These are phyloP conservation scores for Lagria hirta DNA, from an alignment of 2,888 invertebrate species.

Conservation along the genomic window DNA sequence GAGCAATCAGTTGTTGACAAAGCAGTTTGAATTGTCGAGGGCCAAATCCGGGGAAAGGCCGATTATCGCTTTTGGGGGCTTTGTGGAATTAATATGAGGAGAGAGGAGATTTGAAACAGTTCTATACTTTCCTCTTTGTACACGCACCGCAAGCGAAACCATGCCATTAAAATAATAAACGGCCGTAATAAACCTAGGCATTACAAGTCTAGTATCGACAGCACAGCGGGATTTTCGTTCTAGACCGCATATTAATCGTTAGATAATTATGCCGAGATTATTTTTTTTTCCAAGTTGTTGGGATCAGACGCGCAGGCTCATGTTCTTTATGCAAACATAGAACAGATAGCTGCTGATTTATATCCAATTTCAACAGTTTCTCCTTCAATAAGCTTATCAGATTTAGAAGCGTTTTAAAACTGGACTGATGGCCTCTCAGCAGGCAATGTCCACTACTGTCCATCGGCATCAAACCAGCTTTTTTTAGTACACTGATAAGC, in stretches of 20 bases:
- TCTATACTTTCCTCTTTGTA: too few species aligned
- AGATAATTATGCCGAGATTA: conserved; percentile 46
- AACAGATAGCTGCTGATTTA: conserved; percentile 39
- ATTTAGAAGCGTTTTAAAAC: too few species aligned
- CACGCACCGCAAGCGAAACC: conserved; percentile 45
- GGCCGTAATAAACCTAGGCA: conserved; percentile 49
- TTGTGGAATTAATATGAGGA: conserved; percentile 43
- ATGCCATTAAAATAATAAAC: conserved; percentile 52
- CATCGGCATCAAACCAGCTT: too few species aligned
- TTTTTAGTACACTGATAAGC: too few species aligned
- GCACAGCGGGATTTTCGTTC: conserved; percentile 46
- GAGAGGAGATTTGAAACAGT: conserved; percentile 32
- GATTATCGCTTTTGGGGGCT: conserved; percentile 25
- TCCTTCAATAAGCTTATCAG: too few species aligned
- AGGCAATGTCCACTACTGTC: too few species aligned
- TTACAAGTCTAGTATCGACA: conserved; percentile 50
- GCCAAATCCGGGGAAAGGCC: conserved; percentile 29
- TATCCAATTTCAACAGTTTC: conserved; percentile 13
- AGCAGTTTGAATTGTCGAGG: conserved; percentile 27
- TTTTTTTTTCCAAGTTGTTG: conserved; percentile 35
- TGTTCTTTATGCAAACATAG: conserved; percentile 41
- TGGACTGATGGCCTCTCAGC: too few species aligned
- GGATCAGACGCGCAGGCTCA: conserved; percentile 35
- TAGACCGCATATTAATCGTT: conserved; percentile 51
- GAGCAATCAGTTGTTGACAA: conserved; percentile 27